A percentile compares a stretch with the other conserved stretches of the same genome.
Conservation (phyloP, 2,797 vertebrate genomes). For the Alcedo quadribrachys region DNA sequence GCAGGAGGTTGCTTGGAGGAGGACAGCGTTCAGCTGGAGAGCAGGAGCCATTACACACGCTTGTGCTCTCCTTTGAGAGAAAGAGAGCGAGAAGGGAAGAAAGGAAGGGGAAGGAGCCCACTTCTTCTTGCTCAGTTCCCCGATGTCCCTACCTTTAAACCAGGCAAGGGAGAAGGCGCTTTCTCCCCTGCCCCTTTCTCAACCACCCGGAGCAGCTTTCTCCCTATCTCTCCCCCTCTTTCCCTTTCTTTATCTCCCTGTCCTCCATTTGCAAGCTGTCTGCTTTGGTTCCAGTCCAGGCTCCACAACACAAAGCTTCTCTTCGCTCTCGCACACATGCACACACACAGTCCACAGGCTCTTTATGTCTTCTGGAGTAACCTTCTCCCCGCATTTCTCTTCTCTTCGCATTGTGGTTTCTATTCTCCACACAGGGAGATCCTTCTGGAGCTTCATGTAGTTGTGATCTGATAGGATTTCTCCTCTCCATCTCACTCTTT, state of each 20-base stretch:
- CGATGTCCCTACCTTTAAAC: constrained; percentile 72
- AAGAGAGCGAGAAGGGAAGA: constrained; percentile 61
- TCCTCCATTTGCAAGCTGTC: constrained; percentile 96
- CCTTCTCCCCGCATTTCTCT: constrained; percentile 50
- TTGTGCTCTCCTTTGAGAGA: constrained; percentile 78
- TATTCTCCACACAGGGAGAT: constrained; percentile 68
- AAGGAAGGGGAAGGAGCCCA: constrained; percentile 71
- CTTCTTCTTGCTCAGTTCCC: constrained; percentile 73
- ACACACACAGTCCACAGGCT: constrained; percentile 75
- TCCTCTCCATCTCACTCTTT: constrained; percentile 49
- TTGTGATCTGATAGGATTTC: constrained; percentile 62
- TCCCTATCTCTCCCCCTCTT: constrained; percentile 64
- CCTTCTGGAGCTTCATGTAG: constrained; percentile 74
- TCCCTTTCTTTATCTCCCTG: constrained; percentile 84
- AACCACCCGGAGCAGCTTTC: constrained; percentile 36
- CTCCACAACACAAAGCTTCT: constrained; percentile 85
- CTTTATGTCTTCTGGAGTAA: constrained; percentile 79
- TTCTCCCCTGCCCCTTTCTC: constrained; percentile 60
- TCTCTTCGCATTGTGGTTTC: constrained; percentile 72
- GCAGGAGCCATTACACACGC: constrained; percentile 93
- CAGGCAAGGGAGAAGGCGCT: constrained; percentile 65
- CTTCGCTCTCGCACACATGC: constrained; percentile 61
- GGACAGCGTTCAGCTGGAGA: constrained; percentile 82
- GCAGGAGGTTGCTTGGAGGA: constrained; percentile 80
- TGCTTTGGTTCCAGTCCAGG: constrained; percentile 91